These are phyloP conservation scores for Aquatica leii DNA, from an alignment of 2,888 invertebrate species.

Conservation along the genomic window DNA sequence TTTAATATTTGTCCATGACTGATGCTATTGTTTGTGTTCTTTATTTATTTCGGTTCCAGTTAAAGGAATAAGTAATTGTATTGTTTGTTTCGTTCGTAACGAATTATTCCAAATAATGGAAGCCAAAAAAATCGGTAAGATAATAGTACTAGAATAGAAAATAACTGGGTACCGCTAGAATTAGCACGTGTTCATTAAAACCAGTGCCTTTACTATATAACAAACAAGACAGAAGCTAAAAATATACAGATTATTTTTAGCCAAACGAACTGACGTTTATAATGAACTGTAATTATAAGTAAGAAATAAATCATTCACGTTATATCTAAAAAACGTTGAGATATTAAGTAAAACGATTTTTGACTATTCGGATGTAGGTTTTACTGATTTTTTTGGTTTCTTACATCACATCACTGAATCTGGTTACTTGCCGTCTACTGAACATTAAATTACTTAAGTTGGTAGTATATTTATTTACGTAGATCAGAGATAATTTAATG, in stretches of 20 bases:
- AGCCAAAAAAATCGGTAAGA: constrained; percentile 28
- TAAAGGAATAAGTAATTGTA: constrained; percentile 9
- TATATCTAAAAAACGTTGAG: too few species aligned
- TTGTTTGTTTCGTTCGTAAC: constrained; percentile 10
- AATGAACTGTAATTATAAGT: neutral
- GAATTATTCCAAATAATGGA: constrained; percentile 4
- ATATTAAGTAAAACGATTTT: too few species aligned
- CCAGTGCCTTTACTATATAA: constrained; percentile 24
- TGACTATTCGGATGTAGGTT: too few species aligned
- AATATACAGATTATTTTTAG: neutral
- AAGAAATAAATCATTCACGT: neutral
- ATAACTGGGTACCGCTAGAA: constrained; percentile 17
- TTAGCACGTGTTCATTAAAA: constrained; percentile 22
- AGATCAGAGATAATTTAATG: constrained; percentile 6
- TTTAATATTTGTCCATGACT: constrained; percentile 19
- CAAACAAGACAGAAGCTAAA: neutral
- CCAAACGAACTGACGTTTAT: neutral
- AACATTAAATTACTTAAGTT: constrained; percentile 9
- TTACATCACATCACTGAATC: constrained; percentile 6
- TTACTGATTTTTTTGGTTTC: constrained; percentile 23
- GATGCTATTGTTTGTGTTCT: constrained; percentile 17
- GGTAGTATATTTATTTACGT: constrained; percentile 12
- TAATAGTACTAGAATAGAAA: neutral
- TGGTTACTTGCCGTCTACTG: constrained; percentile 2
- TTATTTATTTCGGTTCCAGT: constrained; percentile 12